Percentiles rank a stretch among this genome's conserved stretches.
Conservation (phyloP, 2,888 invertebrate species). For the Drosophila prostipennis region DNA sequence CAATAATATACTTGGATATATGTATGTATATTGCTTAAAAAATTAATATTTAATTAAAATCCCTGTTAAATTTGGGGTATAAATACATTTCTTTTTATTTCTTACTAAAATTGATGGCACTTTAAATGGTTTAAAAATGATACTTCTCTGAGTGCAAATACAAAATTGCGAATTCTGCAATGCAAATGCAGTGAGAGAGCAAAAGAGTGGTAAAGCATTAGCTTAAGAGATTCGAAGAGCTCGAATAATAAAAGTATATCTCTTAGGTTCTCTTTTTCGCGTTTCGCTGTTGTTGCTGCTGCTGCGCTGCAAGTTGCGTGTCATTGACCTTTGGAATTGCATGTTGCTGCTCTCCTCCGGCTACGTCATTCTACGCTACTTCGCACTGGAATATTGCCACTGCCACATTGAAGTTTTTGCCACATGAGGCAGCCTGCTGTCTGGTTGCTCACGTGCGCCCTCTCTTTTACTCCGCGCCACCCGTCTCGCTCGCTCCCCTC, state of each 20-base stretch:
- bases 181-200: constrained; percentile 47
- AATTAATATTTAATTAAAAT: no score
- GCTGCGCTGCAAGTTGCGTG: constrained; percentile 64
- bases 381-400: constrained; percentile 55
- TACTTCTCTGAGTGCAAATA: not conserved
- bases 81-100: no score
- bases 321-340: constrained; percentile 81
- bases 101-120: no score
- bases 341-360: constrained; percentile 68
- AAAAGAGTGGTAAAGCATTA: not conserved
- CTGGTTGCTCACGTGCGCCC: constrained; percentile 40
- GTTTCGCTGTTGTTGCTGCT: constrained; percentile 34
- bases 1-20: no score
- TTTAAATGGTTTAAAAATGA: not conserved
- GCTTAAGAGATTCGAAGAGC: constrained; percentile 30
- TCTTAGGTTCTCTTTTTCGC: constrained; percentile 39
- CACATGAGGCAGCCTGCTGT: constrained; percentile 58
- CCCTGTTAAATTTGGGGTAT: no score
- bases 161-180: constrained; percentile 43
- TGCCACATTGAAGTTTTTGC: constrained; percentile 26
- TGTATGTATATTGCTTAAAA: no score
- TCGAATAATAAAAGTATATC: constrained; percentile 22
- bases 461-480: constrained; percentile 2
- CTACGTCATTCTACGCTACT: constrained; percentile 77
- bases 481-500: constrained; percentile 2